These are phyloP conservation scores for Resseliella maxima DNA, from an alignment of 2,888 invertebrate genomes.

Conservation along the genomic window DNA sequence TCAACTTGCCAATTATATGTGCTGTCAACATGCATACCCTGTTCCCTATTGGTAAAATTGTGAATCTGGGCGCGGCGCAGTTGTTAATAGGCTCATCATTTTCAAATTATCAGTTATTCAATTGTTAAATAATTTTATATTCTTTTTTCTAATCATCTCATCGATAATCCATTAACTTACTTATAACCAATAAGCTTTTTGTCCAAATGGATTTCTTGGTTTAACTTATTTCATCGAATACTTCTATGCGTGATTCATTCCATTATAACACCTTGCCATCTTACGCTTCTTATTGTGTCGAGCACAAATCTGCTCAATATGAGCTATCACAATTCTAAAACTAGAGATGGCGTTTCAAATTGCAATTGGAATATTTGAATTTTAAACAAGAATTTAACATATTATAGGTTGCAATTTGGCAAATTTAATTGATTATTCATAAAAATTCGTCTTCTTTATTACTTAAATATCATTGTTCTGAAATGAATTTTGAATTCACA, in stretches of 20 bases:
- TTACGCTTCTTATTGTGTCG: not conserved
- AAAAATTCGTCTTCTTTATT: too few species aligned
- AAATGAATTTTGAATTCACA: too few species aligned
- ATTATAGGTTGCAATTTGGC: too few species aligned
- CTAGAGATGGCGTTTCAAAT: constrained; percentile 26
- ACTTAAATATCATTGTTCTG: too few species aligned
- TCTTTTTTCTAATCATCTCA: too few species aligned
- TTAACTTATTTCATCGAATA: not conserved
- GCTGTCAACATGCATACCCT: constrained; percentile 12
- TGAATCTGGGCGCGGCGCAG: constrained; percentile 30
- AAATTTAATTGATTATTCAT: too few species aligned
- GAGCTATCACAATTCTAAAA: too few species aligned
- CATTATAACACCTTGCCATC: constrained; percentile 10
- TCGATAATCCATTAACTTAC: too few species aligned
- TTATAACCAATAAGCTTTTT: not conserved
- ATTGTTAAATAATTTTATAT: too few species aligned
- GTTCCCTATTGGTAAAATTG: constrained; percentile 6
- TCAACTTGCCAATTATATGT: constrained; percentile 54
- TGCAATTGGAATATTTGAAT: not conserved
- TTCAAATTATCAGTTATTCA: not conserved
- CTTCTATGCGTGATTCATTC: not conserved
- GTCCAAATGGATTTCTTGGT: not conserved
- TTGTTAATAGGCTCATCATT: not conserved
- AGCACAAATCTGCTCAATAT: not conserved
- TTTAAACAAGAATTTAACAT: too few species aligned